Conservation (phyloP, 2,797 vertebrate species). For the Acanthurus tractus region DNA sequence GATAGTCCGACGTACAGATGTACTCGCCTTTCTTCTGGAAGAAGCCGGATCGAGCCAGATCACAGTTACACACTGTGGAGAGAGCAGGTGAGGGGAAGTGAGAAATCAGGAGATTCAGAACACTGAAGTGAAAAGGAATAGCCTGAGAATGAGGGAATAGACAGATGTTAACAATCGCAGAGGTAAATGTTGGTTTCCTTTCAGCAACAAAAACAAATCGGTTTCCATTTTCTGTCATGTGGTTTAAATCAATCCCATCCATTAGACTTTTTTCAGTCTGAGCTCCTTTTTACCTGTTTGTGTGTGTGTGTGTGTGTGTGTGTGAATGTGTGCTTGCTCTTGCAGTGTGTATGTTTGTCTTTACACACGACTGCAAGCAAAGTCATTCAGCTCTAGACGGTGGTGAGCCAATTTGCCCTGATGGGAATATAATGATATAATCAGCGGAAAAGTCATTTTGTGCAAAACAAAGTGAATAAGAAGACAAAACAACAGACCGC, state of each 20-base stretch:
- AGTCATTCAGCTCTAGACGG: constrained; percentile 59
- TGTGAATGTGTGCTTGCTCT: constrained; percentile 7
- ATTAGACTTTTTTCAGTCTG: background rate
- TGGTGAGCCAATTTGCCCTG: constrained; percentile 69
- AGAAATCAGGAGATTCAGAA: constrained; percentile 12
- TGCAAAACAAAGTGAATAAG: constrained; percentile 57
- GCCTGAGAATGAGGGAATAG: too few species aligned
- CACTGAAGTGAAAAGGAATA: background rate
- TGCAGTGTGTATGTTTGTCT: constrained; percentile 40
- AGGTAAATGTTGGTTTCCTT: background rate
- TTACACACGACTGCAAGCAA: constrained; percentile 52
- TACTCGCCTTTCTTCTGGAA: constrained; percentile 99
- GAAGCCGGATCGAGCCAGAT: constrained; percentile 96
- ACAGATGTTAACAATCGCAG: background rate
- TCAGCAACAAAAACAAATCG: background rate
- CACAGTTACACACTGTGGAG: constrained; percentile 93
- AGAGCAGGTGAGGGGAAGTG: constrained; percentile 28
- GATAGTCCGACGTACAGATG: constrained; percentile 97
- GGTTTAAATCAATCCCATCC: background rate
- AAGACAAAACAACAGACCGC: constrained; percentile 58
- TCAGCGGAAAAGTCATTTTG: constrained; percentile 74
- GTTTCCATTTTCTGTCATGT: constrained; percentile 5
- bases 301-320: background rate
- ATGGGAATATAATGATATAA: constrained; percentile 79
- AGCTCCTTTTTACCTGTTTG: constrained; percentile 23